A percentile compares a stretch with the other conserved stretches of the same genome.
Evolutionary conservation across 2,888 invertebrate genomes (phyloP).

Genomic region (Drosophila vallismaia): DNA sequence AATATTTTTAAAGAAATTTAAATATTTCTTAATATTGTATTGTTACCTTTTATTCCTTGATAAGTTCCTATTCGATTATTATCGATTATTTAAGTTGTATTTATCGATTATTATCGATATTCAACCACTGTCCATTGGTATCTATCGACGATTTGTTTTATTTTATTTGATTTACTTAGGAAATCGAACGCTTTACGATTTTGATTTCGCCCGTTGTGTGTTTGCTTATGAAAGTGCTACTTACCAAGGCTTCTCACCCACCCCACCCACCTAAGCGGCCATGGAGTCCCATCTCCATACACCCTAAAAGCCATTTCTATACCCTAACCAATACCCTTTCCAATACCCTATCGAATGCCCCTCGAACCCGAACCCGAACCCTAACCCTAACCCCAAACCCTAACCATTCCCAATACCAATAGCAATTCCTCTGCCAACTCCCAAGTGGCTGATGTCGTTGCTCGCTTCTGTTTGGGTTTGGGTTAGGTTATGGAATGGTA

Average conservation of each 20-base stretch:
- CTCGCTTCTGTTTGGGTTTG: constrained; percentile 35
- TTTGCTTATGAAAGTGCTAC: constrained; percentile 55
- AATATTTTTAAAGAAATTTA: background rate
- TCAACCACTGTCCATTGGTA: constrained; percentile 2
- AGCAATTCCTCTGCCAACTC: constrained; percentile 42
- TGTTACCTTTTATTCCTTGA: too few relatives aligned
- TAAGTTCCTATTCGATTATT: background rate
- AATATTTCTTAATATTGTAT: too few relatives aligned
- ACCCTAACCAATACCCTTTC: background rate
- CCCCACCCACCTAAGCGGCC: constrained; percentile 19
- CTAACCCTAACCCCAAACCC: background rate
- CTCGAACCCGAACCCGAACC: background rate
- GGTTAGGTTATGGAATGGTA: too few relatives aligned
- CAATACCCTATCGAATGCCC: constrained; percentile 5
- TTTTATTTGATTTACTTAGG: constrained; percentile 43
- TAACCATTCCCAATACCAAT: constrained; percentile 24
- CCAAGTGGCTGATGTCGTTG: constrained; percentile 58
- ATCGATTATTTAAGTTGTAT: background rate
- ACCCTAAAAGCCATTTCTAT: background rate
- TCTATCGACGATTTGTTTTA: constrained; percentile 36
- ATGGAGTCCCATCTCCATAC: constrained; percentile 1
- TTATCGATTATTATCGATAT: background rate
- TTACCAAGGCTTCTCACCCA: constrained; percentile 21
- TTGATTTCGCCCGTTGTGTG: constrained; percentile 45
- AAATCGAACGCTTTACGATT: constrained; percentile 47